Evolutionary conservation across 2,888 invertebrate species (phyloP), one percentile per base, ranked within the genome.

Genomic region (Bombylius major): DNA sequence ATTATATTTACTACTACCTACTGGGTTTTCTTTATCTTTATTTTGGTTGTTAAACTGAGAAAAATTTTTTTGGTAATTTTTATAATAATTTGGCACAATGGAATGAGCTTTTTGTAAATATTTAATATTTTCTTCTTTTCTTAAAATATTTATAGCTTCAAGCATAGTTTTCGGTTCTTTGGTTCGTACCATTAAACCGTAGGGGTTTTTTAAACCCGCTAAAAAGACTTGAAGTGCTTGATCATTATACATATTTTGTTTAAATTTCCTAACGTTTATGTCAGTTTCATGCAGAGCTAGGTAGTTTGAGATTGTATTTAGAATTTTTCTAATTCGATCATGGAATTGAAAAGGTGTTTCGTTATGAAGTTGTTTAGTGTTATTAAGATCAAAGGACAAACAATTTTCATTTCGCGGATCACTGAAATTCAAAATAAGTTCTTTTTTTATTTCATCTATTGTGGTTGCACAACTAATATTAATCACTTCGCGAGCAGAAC

Each of bases 311-410:
- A 57, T 50, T 14, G 45, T 49, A 54, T 54, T 53, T n/a, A 57
- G n/a, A 13, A 32, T 32, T 55, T 49, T 55, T 31, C 54, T 31
- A 11, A 55, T 42, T 52, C 48, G 50, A 12, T 53, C 47, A 12
- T 55, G 36, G 50, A 55, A 53, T 34, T 55, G n/a, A 3, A 45
- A 34, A 5, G 52, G 55, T 11, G 57, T 49, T 52, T 55, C 54
- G 31, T 47, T 50, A 62, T 12, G 62, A 60, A 48, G 55, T 51
- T 54, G 49, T 42, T 47, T 55, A 12, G 39, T 33, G 12, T 48
- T 57, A 44, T 48, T 49, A 11, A 47, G 34, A 13, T 45, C 50
- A 44, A 56, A 50, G 50, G 5, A 44, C 12, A 33, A n/a, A 46
- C 46, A 57, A 12, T 42, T 54, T 52, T n/a, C 49, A 47, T 56